Conservation (phyloP, 2,888 invertebrate species). For the Pristionchus fissidentatus region DNA sequence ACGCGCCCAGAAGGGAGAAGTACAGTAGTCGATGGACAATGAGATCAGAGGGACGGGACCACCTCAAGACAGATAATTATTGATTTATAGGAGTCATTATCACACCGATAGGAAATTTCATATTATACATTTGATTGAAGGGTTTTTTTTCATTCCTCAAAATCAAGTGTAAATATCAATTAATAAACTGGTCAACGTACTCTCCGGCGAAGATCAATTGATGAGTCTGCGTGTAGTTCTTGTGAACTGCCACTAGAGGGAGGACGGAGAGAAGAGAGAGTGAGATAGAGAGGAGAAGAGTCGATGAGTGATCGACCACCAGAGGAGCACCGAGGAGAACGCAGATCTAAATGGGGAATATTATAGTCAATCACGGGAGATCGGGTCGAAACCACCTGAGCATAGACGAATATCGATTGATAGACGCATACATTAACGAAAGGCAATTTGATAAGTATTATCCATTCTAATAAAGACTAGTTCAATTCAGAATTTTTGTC, state of each 20-base stretch:
- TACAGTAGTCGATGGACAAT: constrained; percentile 50
- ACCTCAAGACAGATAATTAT: constrained; percentile 37
- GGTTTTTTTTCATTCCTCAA: constrained; percentile 17
- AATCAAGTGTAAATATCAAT: constrained; percentile 7
- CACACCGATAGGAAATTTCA: background rate
- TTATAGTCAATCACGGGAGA: background rate
- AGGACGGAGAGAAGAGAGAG: constrained; percentile 40
- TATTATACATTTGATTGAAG: background rate
- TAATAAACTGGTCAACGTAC: constrained; percentile 2
- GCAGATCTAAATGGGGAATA: no score
- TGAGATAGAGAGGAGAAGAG: constrained; percentile 43
- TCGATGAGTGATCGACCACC: constrained; percentile 52
- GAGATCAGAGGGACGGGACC: constrained; percentile 49
- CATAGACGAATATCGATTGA: no score
- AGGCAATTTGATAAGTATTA: no score
- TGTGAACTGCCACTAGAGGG: constrained; percentile 4
- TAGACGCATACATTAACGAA: no score
- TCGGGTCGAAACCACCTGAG: no score
- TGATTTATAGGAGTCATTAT: background rate
- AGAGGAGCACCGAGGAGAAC: constrained; percentile 66
- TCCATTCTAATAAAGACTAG: no score
- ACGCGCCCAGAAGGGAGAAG: constrained; percentile 83
- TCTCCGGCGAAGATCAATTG: constrained; percentile 21
- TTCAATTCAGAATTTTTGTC: no score
- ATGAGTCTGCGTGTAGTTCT: background rate